Percentiles rank a stretch among this genome's conserved stretches.
phyloP scores from a whole-genome alignment of 2,797 vertebrate genomes.

The Lates japonicus region DNA sequence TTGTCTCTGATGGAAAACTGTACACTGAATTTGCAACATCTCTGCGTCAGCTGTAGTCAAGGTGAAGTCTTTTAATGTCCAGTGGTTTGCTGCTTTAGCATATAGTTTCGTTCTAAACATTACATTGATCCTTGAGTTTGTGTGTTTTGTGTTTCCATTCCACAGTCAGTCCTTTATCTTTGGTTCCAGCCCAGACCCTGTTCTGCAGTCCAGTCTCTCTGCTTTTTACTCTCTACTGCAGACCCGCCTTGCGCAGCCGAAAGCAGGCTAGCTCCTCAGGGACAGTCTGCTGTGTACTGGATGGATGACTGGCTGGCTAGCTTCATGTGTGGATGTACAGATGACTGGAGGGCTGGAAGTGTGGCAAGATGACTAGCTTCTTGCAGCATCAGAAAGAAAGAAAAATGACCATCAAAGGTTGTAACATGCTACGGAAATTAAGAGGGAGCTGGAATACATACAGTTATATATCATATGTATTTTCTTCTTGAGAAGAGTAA shows the following conservation, averaged over 20 bases:
- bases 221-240: conserved; percentile 58
- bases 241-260: conserved; percentile 71
- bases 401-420: not conserved
- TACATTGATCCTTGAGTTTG: not conserved
- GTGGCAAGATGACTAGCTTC: conserved; percentile 44
- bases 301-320: conserved; percentile 64
- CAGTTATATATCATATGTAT: not conserved
- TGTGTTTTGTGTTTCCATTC: conserved; percentile 26
- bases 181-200: conserved; percentile 37
- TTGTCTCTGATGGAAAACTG: conserved; percentile 28
- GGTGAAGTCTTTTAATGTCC: too few relatives aligned
- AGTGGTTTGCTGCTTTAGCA: conserved; percentile 7
- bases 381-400: conserved; percentile 25
- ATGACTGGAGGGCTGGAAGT: conserved; percentile 52
- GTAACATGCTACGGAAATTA: not conserved
- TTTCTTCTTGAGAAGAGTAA: not conserved
- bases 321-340: conserved; percentile 61
- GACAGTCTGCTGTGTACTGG: conserved; percentile 66
- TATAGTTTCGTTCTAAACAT: conserved; percentile 8
- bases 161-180: conserved; percentile 47
- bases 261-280: conserved; percentile 84
- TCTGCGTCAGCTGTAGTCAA: conserved; percentile 17
- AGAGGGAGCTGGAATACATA: not conserved
- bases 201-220: conserved; percentile 57
- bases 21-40: conserved; percentile 1